Percentiles rank a stretch among this genome's conserved stretches.
Evolutionary conservation across 2,888 invertebrate genomes (phyloP).

Genomic region (Drosophila heteroneura): DNA sequence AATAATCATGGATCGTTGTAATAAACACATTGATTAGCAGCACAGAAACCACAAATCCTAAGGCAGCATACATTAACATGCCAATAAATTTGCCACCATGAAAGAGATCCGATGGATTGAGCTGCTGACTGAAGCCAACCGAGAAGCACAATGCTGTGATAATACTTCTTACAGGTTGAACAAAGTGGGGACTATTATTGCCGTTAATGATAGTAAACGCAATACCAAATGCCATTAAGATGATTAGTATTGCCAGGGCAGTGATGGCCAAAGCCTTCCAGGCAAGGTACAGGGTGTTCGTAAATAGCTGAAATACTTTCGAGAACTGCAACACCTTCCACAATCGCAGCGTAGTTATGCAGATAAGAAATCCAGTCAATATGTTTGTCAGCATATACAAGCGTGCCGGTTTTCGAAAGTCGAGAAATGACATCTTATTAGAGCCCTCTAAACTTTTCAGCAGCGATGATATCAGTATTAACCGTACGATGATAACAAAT

Average conservation of each 20-base stretch:
- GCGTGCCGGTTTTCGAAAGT: constrained; percentile 73
- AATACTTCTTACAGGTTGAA: constrained; percentile 56
- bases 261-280: constrained; percentile 62
- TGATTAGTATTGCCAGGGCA: constrained; percentile 63
- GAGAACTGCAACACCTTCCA: constrained; percentile 84
- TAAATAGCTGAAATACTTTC: constrained; percentile 76
- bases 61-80: constrained; percentile 67
- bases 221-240: constrained; percentile 72
- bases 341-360: constrained; percentile 78
- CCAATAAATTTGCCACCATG: constrained; percentile 75
- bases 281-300: constrained; percentile 69
- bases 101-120: constrained; percentile 60
- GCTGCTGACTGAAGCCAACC: constrained; percentile 70
- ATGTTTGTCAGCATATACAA: constrained; percentile 57
- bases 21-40: constrained; percentile 81
- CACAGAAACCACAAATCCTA: constrained; percentile 73
- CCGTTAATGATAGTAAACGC: constrained; percentile 78
- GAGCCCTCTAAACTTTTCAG: constrained; percentile 61
- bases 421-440: constrained; percentile 74
- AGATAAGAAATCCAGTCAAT: constrained; percentile 75
- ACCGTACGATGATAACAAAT: constrained; percentile 47
- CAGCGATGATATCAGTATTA: constrained; percentile 55
- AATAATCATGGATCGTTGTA: constrained; percentile 75
- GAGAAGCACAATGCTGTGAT: constrained; percentile 73
- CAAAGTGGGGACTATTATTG: constrained; percentile 67